phyloP scores from a whole-genome alignment of 2,113 vertebrate genomes.

The Mus spicilegus region DNA sequence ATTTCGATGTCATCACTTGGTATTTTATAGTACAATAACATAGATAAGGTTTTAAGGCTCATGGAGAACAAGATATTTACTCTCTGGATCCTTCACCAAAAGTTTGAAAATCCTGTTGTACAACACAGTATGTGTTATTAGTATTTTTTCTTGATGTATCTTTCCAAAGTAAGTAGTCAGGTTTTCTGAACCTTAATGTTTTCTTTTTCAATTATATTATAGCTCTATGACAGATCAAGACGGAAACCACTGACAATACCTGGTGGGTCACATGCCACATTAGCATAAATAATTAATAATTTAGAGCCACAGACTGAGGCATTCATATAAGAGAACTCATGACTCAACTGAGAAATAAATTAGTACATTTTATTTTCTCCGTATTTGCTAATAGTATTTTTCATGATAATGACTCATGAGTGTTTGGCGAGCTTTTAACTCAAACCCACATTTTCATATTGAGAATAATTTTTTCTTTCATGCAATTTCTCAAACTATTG shows the following conservation, averaged over 20 bases:
- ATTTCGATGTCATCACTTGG: neutral
- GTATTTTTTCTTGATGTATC: neutral
- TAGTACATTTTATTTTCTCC: constrained; percentile 48
- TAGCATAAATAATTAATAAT: constrained; percentile 19
- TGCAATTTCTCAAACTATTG: constrained; percentile 51
- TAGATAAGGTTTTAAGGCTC: neutral
- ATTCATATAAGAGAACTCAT: neutral
- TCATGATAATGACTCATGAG: constrained; percentile 61
- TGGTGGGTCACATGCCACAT: neutral
- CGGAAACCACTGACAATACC: neutral
- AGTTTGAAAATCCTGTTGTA: neutral
- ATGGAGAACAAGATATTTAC: neutral
- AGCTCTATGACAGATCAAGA: neutral
- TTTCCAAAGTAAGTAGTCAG: neutral
- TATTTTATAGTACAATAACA: neutral
- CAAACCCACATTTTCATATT: constrained; percentile 66
- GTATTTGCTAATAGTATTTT: constrained; percentile 64
- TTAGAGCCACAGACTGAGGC: constrained; percentile 26
- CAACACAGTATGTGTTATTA: neutral
- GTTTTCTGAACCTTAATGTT: neutral
- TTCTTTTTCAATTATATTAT: neutral
- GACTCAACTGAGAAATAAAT: constrained; percentile 33
- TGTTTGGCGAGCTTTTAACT: constrained; percentile 45
- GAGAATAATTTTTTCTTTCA: constrained; percentile 71
- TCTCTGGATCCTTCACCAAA: neutral